Base-by-base conservation (phyloP, 2,113 vertebrate species). In the Takifugu flavidus region DNA sequence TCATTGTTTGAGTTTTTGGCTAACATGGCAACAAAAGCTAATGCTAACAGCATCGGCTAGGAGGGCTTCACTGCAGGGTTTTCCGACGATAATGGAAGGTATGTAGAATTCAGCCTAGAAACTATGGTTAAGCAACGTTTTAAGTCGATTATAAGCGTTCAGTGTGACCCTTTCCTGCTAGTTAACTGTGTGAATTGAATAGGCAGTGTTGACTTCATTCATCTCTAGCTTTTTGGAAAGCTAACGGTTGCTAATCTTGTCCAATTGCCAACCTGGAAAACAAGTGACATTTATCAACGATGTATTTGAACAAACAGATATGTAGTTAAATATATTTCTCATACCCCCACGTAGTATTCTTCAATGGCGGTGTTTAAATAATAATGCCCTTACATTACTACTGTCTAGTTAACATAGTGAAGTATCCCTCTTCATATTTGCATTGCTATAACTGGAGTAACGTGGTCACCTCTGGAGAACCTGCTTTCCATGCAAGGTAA, bases 1-100 rank as follows among this genome's bases (percentile, higher is more conserved):
- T 82, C 84, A 89, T 89, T 89, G 87, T 89, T 89, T 88, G 77
- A 81, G 77, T 78, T 81, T 84, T 71, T 74, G 77, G 83, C 84
- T 86, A 83, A 75, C 86, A 86, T 83, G 84, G 79, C 84, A 85
- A 84, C 80, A 66, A 47, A 29, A 64, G 72, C 73, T 89, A 77
- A 29, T 25, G 34, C 3, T 63, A 73, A 62, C 72, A 74, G 65
- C 65, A 59, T 65, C 59, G 62, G 74, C 28, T 81, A 64, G 64
- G 55, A 53, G 51, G 53, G 20, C 20, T 49, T 52, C 20, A 3
- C 28, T 13, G 0, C 26, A 10, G 51, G 28, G 2, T 57, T 52
- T 27, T 47, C 45, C 49, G 53, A 51, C 20, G 10, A 57, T 62
- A 62, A 53, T 14, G 76, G 74, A 82, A 59, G 75, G 82, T n/a